Conservation (phyloP, 2,797 vertebrate species). For the Hybognathus amarus region DNA sequence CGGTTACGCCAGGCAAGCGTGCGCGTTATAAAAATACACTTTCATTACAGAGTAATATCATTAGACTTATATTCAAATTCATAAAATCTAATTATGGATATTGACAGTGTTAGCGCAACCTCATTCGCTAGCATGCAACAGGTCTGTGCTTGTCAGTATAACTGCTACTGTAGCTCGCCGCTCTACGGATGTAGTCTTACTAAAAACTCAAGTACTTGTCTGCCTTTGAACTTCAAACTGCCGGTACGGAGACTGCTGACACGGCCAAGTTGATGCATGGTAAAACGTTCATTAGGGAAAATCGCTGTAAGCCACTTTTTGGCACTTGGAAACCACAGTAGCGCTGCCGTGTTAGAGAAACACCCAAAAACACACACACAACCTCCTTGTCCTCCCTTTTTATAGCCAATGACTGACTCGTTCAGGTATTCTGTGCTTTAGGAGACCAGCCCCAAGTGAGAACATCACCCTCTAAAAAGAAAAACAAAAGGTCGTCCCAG, state of each 20-base stretch:
- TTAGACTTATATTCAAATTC: slow-evolving; percentile 1
- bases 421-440: slow-evolving; percentile 38
- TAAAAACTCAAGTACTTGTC: slow-evolving; percentile 23
- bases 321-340: slow-evolving; percentile 49
- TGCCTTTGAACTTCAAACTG: not conserved
- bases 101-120: slow-evolving; percentile 18
- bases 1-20: not conserved
- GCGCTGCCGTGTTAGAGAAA: slow-evolving; percentile 5
- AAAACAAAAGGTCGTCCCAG: not conserved
- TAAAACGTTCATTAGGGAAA: slow-evolving; percentile 12
- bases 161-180: slow-evolving; percentile 9
- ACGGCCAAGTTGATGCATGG: slow-evolving; percentile 4
- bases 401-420: slow-evolving; percentile 26
- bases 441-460: slow-evolving; percentile 47
- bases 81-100: not conserved
- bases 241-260: not conserved
- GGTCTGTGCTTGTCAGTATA: slow-evolving; percentile 42
- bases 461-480: not conserved
- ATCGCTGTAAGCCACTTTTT: slow-evolving; percentile 49
- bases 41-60: not conserved
- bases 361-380: slow-evolving; percentile 2
- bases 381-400: slow-evolving; percentile 10
- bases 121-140: slow-evolving; percentile 40
- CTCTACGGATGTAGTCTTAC: not conserved
- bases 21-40: slow-evolving; percentile 8